Evolutionary conservation across 2,888 invertebrate genomes (phyloP).

Genomic region (Philonicus albiceps): DNA sequence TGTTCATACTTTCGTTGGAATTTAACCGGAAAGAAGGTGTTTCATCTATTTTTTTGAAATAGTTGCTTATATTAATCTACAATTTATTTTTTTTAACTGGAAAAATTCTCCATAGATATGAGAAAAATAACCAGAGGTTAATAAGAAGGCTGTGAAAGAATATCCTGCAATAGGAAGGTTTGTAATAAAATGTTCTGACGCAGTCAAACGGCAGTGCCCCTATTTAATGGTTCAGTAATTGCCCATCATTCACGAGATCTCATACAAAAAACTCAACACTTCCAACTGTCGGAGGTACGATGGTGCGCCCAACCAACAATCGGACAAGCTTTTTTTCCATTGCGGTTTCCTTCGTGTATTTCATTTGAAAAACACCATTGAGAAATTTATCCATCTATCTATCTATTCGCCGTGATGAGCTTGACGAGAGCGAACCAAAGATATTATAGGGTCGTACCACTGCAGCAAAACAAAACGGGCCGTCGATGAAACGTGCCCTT

Average conservation of each 20-base stretch:
- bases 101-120: not conserved
- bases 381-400: not conserved
- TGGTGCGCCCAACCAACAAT: not conserved
- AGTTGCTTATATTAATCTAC: not conserved
- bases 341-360: not conserved
- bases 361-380: not conserved
- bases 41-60: not conserved
- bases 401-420: not conserved
- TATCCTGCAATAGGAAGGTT: not conserved
- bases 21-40: not conserved
- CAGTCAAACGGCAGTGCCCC: not conserved
- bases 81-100: not conserved
- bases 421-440: not conserved
- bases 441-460: not conserved
- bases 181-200: not conserved
- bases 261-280: not conserved
- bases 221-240: conserved; percentile 9
- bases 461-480: not conserved
- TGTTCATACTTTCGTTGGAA: not conserved
- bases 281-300: not conserved
- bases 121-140: not conserved
- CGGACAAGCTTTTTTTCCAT: conserved; percentile 2
- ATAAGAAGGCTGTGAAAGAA: not conserved
- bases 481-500: conserved; percentile 13
- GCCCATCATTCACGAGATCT: conserved; percentile 1